These are phyloP conservation scores for Epinephelus awoara DNA, from an alignment of 2,797 vertebrate species.

Conservation along the genomic window DNA sequence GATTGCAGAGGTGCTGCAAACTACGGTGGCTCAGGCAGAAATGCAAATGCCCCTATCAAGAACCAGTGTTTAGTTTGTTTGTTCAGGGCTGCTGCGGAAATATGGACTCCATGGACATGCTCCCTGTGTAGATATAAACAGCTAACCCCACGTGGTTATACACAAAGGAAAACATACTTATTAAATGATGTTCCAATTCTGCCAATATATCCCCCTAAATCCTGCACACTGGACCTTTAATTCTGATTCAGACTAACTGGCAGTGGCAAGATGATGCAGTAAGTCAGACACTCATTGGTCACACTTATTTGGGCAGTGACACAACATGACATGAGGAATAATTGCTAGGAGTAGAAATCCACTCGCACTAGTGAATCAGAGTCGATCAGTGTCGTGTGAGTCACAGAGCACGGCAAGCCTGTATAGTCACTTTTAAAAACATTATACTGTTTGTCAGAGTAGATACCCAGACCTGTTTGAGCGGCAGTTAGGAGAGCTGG, in stretches of 20 bases:
- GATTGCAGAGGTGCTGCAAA: too few relatives aligned
- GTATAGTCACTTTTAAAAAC: slow-evolving; percentile 26
- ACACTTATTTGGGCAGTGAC: not conserved
- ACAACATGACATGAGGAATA: not conserved
- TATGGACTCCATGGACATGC: too few relatives aligned
- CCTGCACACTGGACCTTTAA: not conserved
- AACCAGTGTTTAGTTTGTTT: too few relatives aligned
- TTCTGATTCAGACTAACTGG: not conserved
- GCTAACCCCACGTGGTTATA: too few relatives aligned
- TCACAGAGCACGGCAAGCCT: slow-evolving; percentile 15
- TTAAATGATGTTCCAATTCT: too few relatives aligned
- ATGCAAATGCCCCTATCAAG: too few relatives aligned
- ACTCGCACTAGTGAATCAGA: not conserved
- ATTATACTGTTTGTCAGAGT: slow-evolving; percentile 4
- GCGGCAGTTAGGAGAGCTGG: slow-evolving; percentile 13
- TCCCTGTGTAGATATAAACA: too few relatives aligned
- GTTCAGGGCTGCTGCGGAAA: too few relatives aligned
- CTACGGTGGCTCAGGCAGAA: too few relatives aligned
- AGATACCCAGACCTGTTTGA: slow-evolving; percentile 30
- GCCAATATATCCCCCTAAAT: too few relatives aligned
- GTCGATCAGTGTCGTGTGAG: not conserved
- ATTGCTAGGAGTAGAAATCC: not conserved
- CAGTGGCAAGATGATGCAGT: not conserved
- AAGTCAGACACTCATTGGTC: not conserved
- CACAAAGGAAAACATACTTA: too few relatives aligned